phyloP scores from a whole-genome alignment of 2,797 vertebrate genomes.

The Florisuga fusca region DNA sequence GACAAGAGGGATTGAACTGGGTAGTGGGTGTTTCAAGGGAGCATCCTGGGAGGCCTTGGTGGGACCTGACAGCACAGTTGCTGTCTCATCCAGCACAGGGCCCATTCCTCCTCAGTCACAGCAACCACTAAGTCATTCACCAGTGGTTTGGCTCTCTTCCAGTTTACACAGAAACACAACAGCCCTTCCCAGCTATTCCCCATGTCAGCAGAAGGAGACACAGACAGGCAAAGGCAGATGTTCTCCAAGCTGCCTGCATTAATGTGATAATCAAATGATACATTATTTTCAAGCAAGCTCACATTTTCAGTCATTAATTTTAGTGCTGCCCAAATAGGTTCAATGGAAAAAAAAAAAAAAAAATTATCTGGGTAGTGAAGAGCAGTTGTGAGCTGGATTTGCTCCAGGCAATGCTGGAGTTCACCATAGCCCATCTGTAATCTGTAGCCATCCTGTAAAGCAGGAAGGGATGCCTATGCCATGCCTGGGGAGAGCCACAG shows the following conservation, averaged over 20 bases:
- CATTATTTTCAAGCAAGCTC: constrained; percentile 64
- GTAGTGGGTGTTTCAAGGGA: background rate
- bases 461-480: background rate
- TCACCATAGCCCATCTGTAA: background rate
- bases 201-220: background rate
- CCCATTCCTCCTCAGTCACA: background rate
- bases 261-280: constrained; percentile 67
- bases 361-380: background rate
- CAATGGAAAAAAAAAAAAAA: background rate
- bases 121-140: background rate
- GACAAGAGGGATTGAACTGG: background rate
- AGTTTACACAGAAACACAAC: background rate
- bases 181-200: constrained; percentile 20
- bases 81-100: background rate
- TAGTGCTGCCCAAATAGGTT: constrained; percentile 39
- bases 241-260: constrained; percentile 46
- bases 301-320: constrained; percentile 64
- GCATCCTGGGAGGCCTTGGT: background rate
- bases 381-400: background rate
- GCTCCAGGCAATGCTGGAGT: background rate
- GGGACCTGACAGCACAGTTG: background rate
- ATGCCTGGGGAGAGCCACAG: accelerated
- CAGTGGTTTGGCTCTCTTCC: constrained; percentile 3
- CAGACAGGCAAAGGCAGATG: constrained; percentile 58
- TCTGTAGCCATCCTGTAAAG: background rate